These are phyloP conservation scores for Cavia aperea DNA, from an alignment of 2,113 vertebrate species.

Conservation along the genomic window DNA sequence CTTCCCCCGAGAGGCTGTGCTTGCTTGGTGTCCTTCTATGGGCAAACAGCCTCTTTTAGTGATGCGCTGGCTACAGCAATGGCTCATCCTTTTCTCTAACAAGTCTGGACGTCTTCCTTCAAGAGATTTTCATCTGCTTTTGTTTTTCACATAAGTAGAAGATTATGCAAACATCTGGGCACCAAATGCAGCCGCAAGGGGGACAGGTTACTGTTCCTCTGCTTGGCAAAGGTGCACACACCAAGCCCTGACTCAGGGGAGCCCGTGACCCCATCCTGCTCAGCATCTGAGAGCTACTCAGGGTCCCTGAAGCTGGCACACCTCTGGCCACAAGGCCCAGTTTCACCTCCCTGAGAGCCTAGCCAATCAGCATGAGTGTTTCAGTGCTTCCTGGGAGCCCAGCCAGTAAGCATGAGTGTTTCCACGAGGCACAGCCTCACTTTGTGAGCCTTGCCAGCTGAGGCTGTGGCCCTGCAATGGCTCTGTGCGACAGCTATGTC, in stretches of 20 bases:
- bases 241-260: fast-evolving
- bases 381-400: neutral
- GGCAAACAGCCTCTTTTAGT: neutral
- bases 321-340: neutral
- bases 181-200: neutral
- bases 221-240: fast-evolving
- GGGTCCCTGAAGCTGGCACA: neutral
- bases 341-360: neutral
- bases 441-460: fast-evolving
- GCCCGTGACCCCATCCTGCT: neutral
- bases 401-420: neutral
- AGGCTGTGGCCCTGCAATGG: neutral
- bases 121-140: neutral
- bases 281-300: neutral
- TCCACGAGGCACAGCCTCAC: neutral
- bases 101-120: neutral
- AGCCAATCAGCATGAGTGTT: neutral
- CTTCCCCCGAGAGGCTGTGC: neutral
- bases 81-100: neutral
- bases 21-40: neutral
- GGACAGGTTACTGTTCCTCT: neutral
- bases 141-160: neutral
- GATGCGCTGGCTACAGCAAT: neutral
- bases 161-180: conserved; percentile 49
- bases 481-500: neutral